A percentile compares a stretch with the other conserved stretches of the same genome.
phyloP scores from a whole-genome alignment of 2,113 vertebrate genomes.

The Neopipo cinnamomea region DNA sequence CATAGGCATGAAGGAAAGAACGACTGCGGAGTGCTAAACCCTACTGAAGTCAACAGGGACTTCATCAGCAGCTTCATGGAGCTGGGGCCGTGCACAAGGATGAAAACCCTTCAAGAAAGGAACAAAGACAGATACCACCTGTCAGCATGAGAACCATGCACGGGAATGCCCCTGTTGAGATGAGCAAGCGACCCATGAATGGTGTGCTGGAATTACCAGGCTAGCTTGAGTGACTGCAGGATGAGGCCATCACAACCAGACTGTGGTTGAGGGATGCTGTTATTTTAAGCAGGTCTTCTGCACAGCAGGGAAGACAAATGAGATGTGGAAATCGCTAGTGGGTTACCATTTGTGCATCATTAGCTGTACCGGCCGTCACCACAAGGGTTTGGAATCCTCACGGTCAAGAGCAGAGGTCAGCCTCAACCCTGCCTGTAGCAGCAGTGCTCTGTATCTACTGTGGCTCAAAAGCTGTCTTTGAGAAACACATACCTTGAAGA shows the following conservation, averaged over 20 bases:
- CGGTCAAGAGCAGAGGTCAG: neutral
- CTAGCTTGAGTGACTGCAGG: neutral
- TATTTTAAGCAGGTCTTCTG: conserved; percentile 10
- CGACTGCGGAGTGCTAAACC: neutral
- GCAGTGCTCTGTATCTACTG: neutral
- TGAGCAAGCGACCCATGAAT: neutral
- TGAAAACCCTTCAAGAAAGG: conserved; percentile 9
- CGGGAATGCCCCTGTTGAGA: conserved; percentile 8
- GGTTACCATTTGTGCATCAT: neutral
- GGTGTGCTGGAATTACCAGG: conserved; percentile 29
- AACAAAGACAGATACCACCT: conserved; percentile 8
- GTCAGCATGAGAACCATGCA: neutral
- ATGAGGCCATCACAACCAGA: neutral
- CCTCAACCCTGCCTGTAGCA: neutral
- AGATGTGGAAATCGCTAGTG: neutral
- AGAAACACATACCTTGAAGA: neutral
- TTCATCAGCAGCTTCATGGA: neutral
- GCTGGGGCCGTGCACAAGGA: neutral
- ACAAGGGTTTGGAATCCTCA: neutral
- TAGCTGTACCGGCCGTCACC: neutral
- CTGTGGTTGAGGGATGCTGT: neutral
- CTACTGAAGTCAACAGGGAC: neutral
- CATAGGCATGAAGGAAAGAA: neutral
- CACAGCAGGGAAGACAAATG: neutral
- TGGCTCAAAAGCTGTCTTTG: neutral